Evolutionary conservation across 2,113 vertebrate genomes (phyloP).

Genomic region (Daboia siamensis): DNA sequence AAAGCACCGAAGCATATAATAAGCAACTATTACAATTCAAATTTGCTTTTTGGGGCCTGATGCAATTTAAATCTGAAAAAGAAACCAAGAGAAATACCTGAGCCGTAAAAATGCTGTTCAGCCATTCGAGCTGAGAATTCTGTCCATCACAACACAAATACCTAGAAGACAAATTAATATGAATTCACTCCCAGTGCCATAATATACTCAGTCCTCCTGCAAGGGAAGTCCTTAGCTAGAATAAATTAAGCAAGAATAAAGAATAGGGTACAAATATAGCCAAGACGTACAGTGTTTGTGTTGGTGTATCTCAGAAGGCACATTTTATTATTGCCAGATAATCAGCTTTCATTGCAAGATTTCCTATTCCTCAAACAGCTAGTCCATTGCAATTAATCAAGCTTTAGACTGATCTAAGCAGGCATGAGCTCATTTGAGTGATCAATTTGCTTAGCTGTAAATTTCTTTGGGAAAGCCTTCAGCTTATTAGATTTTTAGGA

Average conservation of each 20-base stretch:
- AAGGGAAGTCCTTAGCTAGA: background rate
- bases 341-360: background rate
- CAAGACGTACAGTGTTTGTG: too few relatives aligned
- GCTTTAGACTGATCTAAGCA: background rate
- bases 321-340: background rate
- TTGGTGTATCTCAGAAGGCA: background rate
- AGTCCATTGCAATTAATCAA: background rate
- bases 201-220: background rate
- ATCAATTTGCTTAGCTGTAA: background rate
- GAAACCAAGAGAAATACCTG: slow-evolving; percentile 72
- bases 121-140: slow-evolving; percentile 83
- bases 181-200: background rate
- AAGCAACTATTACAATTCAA: background rate
- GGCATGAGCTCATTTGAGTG: background rate
- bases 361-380: background rate
- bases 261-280: background rate
- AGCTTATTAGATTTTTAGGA: background rate
- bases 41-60: background rate
- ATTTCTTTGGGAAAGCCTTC: background rate
- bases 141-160: slow-evolving; percentile 86
- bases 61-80: background rate
- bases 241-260: background rate
- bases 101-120: slow-evolving; percentile 80
- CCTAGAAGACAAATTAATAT: slow-evolving; percentile 68
- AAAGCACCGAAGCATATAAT: background rate